These are phyloP conservation scores for Flabesymbios commensalis DNA, from an alignment of 2,888 invertebrate species.

Conservation along the genomic window DNA sequence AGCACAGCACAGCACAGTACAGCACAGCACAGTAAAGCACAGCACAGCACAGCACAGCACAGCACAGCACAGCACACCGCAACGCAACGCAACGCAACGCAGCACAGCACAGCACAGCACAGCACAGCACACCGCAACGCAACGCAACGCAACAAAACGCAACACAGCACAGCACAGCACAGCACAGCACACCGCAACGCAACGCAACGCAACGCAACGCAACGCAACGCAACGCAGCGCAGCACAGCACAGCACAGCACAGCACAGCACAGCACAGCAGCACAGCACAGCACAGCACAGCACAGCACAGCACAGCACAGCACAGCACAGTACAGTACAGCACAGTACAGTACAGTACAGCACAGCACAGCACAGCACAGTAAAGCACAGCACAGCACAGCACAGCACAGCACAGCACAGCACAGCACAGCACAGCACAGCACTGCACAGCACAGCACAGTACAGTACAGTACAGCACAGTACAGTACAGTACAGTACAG, in stretches of 20 bases:
- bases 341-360: constrained; percentile 8
- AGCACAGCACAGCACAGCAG: neutral
- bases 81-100: too few relatives aligned
- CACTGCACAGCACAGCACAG: neutral
- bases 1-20: neutral
- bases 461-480: neutral
- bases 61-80: constrained; percentile 1
- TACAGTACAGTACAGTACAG: neutral
- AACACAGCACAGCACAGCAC: too few relatives aligned
- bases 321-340: constrained; percentile 8
- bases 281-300: neutral
- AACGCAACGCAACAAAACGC: too few relatives aligned
- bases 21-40: neutral
- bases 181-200: too few relatives aligned
- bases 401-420: constrained; percentile 11
- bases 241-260: neutral
- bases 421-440: neutral
- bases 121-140: too few relatives aligned
- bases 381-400: constrained; percentile 8
- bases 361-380: constrained; percentile 1
- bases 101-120: too few relatives aligned
- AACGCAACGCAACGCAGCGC: constrained; percentile 1
- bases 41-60: neutral
- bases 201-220: too few relatives aligned
- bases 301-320: constrained; percentile 6